Evolutionary conservation across 2,888 invertebrate genomes (phyloP).

Genomic region (Drosophila niveifrons): DNA sequence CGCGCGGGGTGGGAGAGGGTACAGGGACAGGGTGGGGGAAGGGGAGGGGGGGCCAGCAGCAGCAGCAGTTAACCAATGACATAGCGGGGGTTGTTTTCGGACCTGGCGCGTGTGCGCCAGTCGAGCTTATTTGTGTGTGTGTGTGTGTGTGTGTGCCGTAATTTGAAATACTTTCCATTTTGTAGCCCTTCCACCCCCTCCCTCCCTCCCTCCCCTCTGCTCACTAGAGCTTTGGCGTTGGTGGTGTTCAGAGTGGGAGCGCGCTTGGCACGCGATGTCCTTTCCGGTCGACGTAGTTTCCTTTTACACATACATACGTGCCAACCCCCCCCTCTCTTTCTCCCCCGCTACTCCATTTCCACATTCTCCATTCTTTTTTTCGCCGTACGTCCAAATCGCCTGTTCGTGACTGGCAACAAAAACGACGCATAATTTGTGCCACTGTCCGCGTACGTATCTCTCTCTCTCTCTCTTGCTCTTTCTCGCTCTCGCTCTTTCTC

Average conservation of each 20-base stretch:
- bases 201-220: not conserved
- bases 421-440: slow-evolving; percentile 81
- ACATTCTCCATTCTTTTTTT: slow-evolving; percentile 6
- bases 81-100: slow-evolving; percentile 73
- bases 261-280: slow-evolving; percentile 83
- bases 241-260: slow-evolving; percentile 56
- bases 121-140: slow-evolving; percentile 19
- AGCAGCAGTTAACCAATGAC: slow-evolving; percentile 75
- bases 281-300: slow-evolving; percentile 82
- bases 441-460: slow-evolving; percentile 42
- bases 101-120: slow-evolving; percentile 68
- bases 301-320: slow-evolving; percentile 54
- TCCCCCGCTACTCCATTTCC: not conserved
- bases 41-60: slow-evolving; percentile 11
- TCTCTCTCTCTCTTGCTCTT: not conserved
- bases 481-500: not conserved
- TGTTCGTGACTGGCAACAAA: slow-evolving; percentile 72
- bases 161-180: slow-evolving; percentile 81
- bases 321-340: not conserved
- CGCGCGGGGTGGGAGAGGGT: slow-evolving; percentile 9
- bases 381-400: slow-evolving; percentile 61
- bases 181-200: slow-evolving; percentile 49
- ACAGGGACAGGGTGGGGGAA: not conserved
- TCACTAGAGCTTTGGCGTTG: slow-evolving; percentile 10
- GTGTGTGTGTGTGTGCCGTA: slow-evolving; percentile 55